Base-by-base conservation (phyloP, 2,113 vertebrate species). In the Hiodon tergisus region DNA sequence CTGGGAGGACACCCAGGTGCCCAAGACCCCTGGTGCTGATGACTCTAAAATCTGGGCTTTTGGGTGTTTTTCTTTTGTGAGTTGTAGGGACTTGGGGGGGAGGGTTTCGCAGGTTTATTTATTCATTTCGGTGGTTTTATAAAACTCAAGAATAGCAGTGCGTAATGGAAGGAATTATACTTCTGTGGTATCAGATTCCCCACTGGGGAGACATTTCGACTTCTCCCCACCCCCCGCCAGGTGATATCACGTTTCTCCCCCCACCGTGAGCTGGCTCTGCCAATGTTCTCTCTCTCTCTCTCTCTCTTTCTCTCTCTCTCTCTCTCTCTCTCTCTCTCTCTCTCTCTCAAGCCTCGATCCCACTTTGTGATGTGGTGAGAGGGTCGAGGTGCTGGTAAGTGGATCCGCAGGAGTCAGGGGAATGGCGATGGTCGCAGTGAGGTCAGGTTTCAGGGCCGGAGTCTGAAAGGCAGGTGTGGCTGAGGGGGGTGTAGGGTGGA, bases 161-260 rank as follows among this genome's bases (percentile, higher is more conserved):
- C 58, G 73, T 74, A 74, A 74, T 74, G 73, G 73, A 74, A 74
- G 73, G 73, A 74, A 74, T 74, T 74, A 74, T 55, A 57, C 73
- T 67, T n/a, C 54, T 47, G 73, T 53, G 46, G 51, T 67, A 74
- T 74, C 63, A 16, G 46, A 57, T 74, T 74, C 46, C 73, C 54
- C 14, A n/a, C 17, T 46, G 6, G 17, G 72, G 72, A 67, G 63
- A 53, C 6, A 10, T 77, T 54, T 73, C 69, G 71, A 31, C 31
- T 31, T 31, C 31, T 31, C 31, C 31, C 31, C 31, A 0, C 54
- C 74, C 51, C 63, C 52, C 6, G 3, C 58, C 67, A 31, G 58
- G 48, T 2, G 9, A 50, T 46, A 48, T 71, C 16, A 16, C 51
- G 17, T 71, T 59, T 54, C 66, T 50, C 72, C 50, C 55, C 13